phyloP scores from a whole-genome alignment of 2,113 vertebrate species.

The Rhinopomastus cyanomelas region DNA sequence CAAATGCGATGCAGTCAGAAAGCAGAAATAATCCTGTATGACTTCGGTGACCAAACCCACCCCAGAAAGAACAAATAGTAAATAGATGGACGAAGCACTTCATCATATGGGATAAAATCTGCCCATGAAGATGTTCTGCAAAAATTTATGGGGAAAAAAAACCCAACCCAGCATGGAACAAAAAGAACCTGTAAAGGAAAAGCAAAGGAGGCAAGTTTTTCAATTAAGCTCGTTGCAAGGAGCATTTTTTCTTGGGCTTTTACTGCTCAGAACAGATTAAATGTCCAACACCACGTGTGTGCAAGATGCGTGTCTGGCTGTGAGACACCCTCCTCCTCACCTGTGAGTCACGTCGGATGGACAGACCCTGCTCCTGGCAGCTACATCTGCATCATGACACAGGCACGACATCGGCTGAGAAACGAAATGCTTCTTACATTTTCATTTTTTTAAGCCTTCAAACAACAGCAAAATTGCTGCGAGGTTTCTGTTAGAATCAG shows the following conservation, averaged over 20 bases:
- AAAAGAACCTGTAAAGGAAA: constrained; percentile 16
- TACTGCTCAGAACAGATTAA: neutral
- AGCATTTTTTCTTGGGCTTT: neutral
- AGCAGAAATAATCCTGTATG: constrained; percentile 50
- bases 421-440: neutral
- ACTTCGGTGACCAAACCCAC: constrained; percentile 29
- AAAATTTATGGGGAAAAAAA: neutral
- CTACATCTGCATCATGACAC: neutral
- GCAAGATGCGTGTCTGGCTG: neutral
- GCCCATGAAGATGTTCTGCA: neutral
- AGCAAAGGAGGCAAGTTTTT: neutral
- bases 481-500: neutral
- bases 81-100: neutral
- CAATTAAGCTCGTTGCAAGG: neutral
- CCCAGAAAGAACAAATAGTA: constrained; percentile 48
- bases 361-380: neutral
- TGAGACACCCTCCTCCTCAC: neutral
- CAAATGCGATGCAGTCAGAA: constrained; percentile 40
- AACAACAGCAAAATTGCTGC: neutral
- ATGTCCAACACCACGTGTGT: neutral
- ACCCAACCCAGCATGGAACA: neutral
- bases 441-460: neutral
- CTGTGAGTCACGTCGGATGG: neutral
- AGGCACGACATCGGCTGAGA: neutral
- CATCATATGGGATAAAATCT: neutral